Evolutionary conservation across 1,140 invertebrate genomes (phyloP).

Genomic region (Trachelipus rathkii): DNA sequence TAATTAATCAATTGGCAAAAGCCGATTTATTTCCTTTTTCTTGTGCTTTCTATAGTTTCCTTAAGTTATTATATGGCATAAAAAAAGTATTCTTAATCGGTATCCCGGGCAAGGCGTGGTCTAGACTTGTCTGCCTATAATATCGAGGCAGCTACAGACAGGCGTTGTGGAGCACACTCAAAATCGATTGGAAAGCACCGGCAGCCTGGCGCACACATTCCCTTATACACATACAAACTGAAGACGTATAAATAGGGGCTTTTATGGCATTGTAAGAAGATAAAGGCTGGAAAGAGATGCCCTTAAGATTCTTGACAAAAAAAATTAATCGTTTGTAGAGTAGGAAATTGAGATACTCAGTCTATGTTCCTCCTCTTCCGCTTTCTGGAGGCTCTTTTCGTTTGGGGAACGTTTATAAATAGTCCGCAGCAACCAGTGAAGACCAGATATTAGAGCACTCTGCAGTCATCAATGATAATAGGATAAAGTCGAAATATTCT

Average conservation of each 20-base stretch:
- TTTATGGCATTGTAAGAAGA: not conserved
- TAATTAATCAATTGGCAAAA: no score
- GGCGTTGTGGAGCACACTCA: slow-evolving; percentile 1
- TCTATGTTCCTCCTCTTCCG: no score
- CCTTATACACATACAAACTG: no score
- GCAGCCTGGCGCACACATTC: not conserved
- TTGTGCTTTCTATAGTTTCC: not conserved
- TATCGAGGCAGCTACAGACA: not conserved
- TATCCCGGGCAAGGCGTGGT: not conserved
- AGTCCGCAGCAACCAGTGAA: no score
- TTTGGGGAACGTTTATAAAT: no score
- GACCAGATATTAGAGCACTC: no score
- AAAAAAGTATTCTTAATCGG: no score
- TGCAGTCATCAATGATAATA: no score
- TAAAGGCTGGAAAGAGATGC: not conserved
- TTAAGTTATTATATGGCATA: no score
- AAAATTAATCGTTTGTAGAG: not conserved
- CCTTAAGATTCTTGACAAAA: not conserved
- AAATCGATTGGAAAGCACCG: slow-evolving; percentile 11
- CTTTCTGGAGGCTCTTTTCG: no score
- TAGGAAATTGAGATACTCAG: not conserved
- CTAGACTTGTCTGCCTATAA: not conserved
- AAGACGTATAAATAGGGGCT: not conserved
- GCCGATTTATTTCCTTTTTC: not conserved
- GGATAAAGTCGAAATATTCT: not conserved